Base-by-base conservation (phyloP, 2,888 invertebrate species). In the Margaritifera margaritifera region DNA sequence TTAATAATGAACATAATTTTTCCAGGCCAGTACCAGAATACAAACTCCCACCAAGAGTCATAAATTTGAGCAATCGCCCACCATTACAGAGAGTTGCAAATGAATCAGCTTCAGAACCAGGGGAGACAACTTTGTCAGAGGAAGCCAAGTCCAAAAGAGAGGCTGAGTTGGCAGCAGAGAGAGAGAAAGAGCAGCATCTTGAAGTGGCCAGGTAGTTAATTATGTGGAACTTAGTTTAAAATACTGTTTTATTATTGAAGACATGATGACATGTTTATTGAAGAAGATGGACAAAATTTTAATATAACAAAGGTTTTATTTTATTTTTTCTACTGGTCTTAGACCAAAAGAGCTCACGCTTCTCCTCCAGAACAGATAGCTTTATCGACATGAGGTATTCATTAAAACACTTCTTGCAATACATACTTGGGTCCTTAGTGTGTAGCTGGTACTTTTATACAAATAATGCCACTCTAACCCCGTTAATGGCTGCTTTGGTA, bases 141-240 rank as follows among this genome's bases (percentile, higher is more conserved):
- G 64, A 71, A 64, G 62, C 42, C 53, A 73, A 71, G 42, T 58
- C 68, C n/a, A 54, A 65, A 56, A 67, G 62, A 68, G 65, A 70
- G 55, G 75, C 73, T 42, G 42, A 42, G 55, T 64, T 68, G 60
- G 73, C 75, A 6, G 78, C 75, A 22, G 75, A 80, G 63, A 79
- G 66, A 62, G 84, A 83, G 66, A 82, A 81, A 62, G 78, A 80
- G 31, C 77, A 75, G 62, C 77, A 78, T 66, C 72, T 72, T 58
- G 84, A 84, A 67, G 78, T 76, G 50, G 79, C 82, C 53, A 84
- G 79, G 85, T 86, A 70, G 27, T 69, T 25, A 18, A 24, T 54
- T 20, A 19, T 24, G n/a, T 15, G 22, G 1, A 31, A 19, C 22
- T 5, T 58, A 31, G 52, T 2, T 55, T 19, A n/a, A 20, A 63